Conservation (phyloP, 2,888 invertebrate genomes). For the Allygus modestus region DNA sequence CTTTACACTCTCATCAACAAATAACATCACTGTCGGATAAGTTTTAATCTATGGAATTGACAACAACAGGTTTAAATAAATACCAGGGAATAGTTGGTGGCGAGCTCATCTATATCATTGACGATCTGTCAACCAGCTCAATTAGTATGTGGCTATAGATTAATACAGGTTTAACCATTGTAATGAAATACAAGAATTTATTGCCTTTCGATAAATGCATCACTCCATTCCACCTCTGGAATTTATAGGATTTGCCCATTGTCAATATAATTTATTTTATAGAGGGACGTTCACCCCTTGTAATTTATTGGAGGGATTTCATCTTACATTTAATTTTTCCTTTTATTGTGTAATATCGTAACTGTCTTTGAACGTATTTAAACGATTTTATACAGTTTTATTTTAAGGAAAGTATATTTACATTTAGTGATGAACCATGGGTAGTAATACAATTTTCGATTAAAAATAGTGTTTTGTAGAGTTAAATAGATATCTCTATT, state of each 20-base stretch:
- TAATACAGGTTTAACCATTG: neutral
- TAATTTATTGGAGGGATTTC: neutral
- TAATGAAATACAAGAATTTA: conserved; percentile 30
- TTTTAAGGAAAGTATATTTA: no score
- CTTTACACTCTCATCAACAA: conserved; percentile 1
- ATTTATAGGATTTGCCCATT: conserved; percentile 40
- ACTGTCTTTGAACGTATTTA: no score
- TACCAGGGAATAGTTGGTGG: conserved; percentile 25
- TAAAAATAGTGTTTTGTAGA: no score
- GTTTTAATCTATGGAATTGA: neutral
- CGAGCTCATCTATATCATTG: neutral
- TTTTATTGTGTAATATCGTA: no score
- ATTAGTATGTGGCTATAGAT: conserved; percentile 35
- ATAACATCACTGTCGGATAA: neutral
- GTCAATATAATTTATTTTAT: conserved; percentile 38
- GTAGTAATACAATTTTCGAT: no score
- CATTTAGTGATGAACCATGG: no score
- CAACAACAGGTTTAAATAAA: neutral
- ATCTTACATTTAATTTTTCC: neutral
- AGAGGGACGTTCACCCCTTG: neutral
- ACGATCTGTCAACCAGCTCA: conserved; percentile 4
- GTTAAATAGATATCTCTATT: no score
- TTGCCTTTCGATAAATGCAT: neutral
- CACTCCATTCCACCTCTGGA: conserved; percentile 16
- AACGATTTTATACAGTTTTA: no score